Percentiles rank a stretch among this genome's conserved stretches.
Evolutionary conservation across 1,140 invertebrate species (phyloP).

Genomic region (Chironomus tepperi): DNA sequence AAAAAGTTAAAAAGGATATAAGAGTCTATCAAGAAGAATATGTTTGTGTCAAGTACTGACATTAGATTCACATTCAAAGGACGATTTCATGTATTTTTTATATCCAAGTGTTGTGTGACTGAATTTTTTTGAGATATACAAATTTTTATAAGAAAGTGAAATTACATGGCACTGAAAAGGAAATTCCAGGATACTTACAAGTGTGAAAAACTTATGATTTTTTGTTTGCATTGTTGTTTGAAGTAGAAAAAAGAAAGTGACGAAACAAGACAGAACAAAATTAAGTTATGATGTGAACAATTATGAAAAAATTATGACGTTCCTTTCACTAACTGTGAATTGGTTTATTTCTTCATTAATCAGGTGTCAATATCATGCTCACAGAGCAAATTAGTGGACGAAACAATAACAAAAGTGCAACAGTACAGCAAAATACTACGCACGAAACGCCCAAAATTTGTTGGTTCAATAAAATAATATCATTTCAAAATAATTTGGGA

Average conservation of each 20-base stretch:
- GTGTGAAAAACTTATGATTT: slow-evolving; percentile 9
- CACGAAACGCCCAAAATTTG: neutral
- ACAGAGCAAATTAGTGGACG: slow-evolving; percentile 18
- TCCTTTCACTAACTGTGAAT: slow-evolving; percentile 7
- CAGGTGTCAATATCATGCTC: slow-evolving; percentile 24
- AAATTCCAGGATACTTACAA: neutral
- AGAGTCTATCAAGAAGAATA: neutral
- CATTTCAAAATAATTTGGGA: slow-evolving; percentile 40
- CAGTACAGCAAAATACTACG: neutral
- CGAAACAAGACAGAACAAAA: neutral
- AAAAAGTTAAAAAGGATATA: neutral
- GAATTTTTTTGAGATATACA: too few species aligned
- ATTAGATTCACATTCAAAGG: neutral
- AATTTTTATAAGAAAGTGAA: slow-evolving; percentile 7
- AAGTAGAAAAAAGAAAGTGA: neutral
- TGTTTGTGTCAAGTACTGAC: neutral
- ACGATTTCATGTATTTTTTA: too few species aligned
- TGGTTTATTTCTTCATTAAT: slow-evolving; percentile 19
- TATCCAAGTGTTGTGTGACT: too few species aligned
- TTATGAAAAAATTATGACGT: neutral
- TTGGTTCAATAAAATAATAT: slow-evolving; percentile 30
- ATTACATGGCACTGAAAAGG: neutral
- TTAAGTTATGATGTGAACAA: neutral
- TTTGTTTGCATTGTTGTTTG: neutral
- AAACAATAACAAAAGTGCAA: neutral